Conservation (phyloP, 2,113 vertebrate species). For the Colius striatus region DNA sequence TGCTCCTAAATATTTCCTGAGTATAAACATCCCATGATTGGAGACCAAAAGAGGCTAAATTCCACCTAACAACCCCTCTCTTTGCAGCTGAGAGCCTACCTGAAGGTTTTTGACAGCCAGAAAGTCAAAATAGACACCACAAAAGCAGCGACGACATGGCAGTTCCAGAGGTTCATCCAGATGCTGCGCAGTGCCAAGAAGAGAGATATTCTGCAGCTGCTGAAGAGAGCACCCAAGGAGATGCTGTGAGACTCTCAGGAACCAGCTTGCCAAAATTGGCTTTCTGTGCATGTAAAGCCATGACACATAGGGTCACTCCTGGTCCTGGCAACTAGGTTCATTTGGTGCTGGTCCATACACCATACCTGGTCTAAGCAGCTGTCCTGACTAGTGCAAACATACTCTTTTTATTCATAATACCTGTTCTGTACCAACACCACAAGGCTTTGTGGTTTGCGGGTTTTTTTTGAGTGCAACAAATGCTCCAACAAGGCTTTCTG, state of each 20-base stretch:
- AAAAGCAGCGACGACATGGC: neutral
- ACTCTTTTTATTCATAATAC: neutral
- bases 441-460: no score
- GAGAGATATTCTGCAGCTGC: slow-evolving; percentile 61
- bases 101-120: slow-evolving; percentile 37
- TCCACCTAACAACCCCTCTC: neutral
- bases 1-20: neutral
- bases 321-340: accelerated
- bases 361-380: neutral
- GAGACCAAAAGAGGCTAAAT: neutral
- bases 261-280: neutral
- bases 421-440: neutral
- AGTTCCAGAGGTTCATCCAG: slow-evolving; percentile 60
- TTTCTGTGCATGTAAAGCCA: accelerated
- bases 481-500: neutral
- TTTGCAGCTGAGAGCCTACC: slow-evolving; percentile 62
- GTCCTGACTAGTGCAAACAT: accelerated
- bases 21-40: accelerated
- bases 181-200: slow-evolving; percentile 58
- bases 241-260: slow-evolving; percentile 46
- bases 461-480: neutral
- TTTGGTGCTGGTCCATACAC: neutral
- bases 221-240: neutral
- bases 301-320: neutral
- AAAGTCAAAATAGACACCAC: neutral